Percentiles rank a stretch among this genome's conserved stretches.
Evolutionary conservation across 2,888 invertebrate species (phyloP).

Genomic region (Ctena decussata): DNA sequence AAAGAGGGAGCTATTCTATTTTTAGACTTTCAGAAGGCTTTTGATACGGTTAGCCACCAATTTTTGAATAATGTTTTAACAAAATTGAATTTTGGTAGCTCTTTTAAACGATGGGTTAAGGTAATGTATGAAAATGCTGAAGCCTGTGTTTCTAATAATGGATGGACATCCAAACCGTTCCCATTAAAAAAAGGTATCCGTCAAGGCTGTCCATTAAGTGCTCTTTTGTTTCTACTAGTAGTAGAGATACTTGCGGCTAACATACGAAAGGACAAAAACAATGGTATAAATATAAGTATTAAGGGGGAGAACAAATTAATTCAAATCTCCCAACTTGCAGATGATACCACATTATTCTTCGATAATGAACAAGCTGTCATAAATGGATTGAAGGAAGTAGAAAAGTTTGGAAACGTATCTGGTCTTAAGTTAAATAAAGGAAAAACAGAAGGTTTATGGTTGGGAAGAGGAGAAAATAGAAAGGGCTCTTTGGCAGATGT

Average conservation of each 20-base stretch:
- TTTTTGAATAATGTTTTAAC: constrained; percentile 4
- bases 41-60: background rate
- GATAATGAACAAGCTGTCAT: too few relatives aligned
- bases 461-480: too few relatives aligned
- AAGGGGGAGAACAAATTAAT: too few relatives aligned
- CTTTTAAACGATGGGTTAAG: background rate
- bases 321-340: too few relatives aligned
- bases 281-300: too few relatives aligned
- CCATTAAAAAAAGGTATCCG: constrained; percentile 3
- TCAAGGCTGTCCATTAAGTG: constrained; percentile 19
- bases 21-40: constrained; percentile 8
- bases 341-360: too few relatives aligned
- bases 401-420: too few relatives aligned
- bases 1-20: constrained; percentile 12
- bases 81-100: constrained; percentile 2
- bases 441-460: too few relatives aligned
- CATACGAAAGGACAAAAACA: background rate
- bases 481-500: too few relatives aligned
- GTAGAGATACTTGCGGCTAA: constrained; percentile 5
- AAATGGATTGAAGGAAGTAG: too few relatives aligned
- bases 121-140: background rate
- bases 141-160: constrained; percentile 13
- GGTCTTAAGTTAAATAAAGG: too few relatives aligned
- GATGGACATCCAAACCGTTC: background rate
- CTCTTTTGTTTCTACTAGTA: constrained; percentile 16